These are phyloP conservation scores for Crocodylus rhombifer DNA, from an alignment of 2,797 vertebrate genomes.

Conservation along the genomic window DNA sequence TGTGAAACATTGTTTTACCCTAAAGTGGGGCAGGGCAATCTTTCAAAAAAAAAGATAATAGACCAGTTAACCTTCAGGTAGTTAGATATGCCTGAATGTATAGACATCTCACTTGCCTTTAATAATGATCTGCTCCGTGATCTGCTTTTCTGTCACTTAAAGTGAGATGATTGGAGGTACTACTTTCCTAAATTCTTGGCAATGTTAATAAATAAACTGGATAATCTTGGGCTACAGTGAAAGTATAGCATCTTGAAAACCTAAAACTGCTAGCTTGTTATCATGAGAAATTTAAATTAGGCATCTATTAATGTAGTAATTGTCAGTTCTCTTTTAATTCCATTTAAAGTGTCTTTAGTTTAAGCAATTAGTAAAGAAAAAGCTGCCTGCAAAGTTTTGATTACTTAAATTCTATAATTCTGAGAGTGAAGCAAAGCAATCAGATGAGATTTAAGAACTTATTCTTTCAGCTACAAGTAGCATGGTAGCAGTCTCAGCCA, in stretches of 20 bases:
- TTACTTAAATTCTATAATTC: background rate
- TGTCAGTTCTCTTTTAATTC: background rate
- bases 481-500: background rate
- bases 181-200: background rate
- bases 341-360: background rate
- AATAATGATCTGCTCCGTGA: background rate
- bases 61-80: background rate
- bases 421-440: background rate
- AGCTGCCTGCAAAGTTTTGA: background rate
- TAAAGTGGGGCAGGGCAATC: background rate
- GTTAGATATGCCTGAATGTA: background rate
- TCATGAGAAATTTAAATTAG: background rate
- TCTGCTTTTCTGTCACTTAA: background rate
- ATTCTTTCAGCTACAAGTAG: background rate
- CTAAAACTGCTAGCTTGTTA: background rate
- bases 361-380: constrained; percentile 4
- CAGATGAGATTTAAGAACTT: background rate
- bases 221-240: background rate
- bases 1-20: background rate
- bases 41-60: background rate
- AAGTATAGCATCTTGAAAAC: constrained; percentile 6
- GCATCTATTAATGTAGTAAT: background rate
- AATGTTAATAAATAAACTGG: background rate
- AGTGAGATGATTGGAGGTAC: background rate
- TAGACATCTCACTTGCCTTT: background rate